A percentile compares a stretch with the other conserved stretches of the same genome.
Evolutionary conservation across 2,113 vertebrate species (phyloP).

Genomic region (Apus apus): DNA sequence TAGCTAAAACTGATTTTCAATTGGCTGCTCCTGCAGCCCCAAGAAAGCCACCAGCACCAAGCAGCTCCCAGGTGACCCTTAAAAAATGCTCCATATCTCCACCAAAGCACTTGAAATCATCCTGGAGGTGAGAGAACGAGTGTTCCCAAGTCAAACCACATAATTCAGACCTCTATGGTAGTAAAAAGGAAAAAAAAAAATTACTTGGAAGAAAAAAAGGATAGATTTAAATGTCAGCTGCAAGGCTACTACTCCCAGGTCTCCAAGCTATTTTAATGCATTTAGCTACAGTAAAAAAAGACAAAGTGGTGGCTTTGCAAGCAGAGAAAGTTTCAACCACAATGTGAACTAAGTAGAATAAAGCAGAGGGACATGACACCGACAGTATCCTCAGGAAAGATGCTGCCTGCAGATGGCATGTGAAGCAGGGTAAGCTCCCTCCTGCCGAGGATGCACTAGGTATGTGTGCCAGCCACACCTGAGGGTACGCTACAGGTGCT

Average conservation of each 20-base stretch:
- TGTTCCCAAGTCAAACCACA: not conserved
- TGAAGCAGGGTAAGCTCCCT: not conserved
- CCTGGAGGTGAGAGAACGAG: not conserved
- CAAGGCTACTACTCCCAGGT: not conserved
- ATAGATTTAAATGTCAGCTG: not conserved
- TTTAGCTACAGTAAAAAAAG: not conserved
- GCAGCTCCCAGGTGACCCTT: not conserved
- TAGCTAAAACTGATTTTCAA: not conserved
- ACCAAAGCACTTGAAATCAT: not conserved
- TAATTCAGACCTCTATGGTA: not conserved
- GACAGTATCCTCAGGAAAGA: not conserved
- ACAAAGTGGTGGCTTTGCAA: not conserved
- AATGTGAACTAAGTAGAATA: not conserved
- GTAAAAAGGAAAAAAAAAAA: not conserved
- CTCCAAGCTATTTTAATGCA: not conserved
- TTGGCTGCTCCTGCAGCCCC: not conserved
- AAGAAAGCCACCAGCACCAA: not conserved
- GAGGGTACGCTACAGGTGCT: rapidly evolving
- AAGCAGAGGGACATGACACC: not conserved
- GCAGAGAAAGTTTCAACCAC: not conserved
- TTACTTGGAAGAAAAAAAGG: not conserved
- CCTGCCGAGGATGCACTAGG: not conserved
- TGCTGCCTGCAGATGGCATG: not conserved
- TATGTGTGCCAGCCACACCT: not conserved
- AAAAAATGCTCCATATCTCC: not conserved